Evolutionary conservation across 2,888 invertebrate species (phyloP).

Genomic region (Acleris laterana): DNA sequence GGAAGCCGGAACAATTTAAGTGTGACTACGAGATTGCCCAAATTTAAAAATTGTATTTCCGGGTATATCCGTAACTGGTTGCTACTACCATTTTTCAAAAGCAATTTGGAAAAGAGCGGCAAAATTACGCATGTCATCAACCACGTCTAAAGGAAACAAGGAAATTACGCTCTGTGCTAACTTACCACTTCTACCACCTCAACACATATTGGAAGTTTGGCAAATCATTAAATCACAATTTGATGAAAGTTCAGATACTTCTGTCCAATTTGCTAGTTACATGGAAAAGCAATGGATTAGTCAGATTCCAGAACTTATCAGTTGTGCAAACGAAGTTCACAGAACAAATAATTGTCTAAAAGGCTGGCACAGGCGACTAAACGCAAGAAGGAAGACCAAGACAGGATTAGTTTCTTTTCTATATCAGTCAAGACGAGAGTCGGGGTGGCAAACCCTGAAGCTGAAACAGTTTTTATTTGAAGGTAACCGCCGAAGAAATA

Average conservation of each 20-base stretch:
- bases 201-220: constrained; percentile 29
- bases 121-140: constrained; percentile 20
- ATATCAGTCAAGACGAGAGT: constrained; percentile 5
- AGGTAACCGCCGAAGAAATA: background rate
- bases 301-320: background rate
- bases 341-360: constrained; percentile 13
- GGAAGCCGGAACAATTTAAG: no score
- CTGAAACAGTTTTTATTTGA: background rate
- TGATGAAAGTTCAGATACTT: background rate
- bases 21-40: constrained; percentile 30
- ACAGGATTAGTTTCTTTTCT: constrained; percentile 13
- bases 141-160: constrained; percentile 11
- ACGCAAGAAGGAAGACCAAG: constrained; percentile 23
- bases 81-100: constrained; percentile 31
- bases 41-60: constrained; percentile 28
- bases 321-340: constrained; percentile 13
- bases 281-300: constrained; percentile 3
- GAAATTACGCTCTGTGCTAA: constrained; percentile 20
- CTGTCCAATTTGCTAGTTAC: constrained; percentile 5
- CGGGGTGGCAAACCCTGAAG: background rate
- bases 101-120: constrained; percentile 20
- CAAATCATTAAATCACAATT: constrained; percentile 12
- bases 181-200: constrained; percentile 15
- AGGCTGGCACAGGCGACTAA: constrained; percentile 28
- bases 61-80: constrained; percentile 22